Evolutionary conservation across 2,113 vertebrate species (phyloP), one percentile per base, ranked within the genome.

Genomic region (Chloebia gouldiae): DNA sequence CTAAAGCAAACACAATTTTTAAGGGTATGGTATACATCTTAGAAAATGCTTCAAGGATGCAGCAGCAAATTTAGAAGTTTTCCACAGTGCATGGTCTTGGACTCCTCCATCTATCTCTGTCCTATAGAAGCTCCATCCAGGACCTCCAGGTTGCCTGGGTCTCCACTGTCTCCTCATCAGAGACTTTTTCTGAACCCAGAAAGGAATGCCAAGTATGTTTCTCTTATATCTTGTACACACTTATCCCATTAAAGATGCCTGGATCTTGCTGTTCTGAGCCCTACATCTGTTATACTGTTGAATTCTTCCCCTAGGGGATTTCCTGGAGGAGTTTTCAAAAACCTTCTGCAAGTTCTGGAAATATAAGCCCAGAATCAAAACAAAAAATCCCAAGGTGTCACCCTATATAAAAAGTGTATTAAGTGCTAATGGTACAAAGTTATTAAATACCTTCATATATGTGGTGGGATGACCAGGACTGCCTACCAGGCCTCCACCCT

Each of bases 11-110:
- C 22, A 19, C 10, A 11, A 1, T 19, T 79, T 47, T 56, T 37
- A 33, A 10, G 27, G 33, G 3, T 7, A 17, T 13, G 5, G 5
- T 7, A 8, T 24, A 28, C 7, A 15, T 56, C 65, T 72, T 37
- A 70, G 64, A 57, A 70, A 65, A 33, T 5, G 6, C 13, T 71
- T 79, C 53, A 30, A 72, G 51, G 47, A 25, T 40, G 23, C 28
- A 35, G 7, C 5, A 57, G 6, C 15, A 21, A 78, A 42, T 47
- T 39, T n/a, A 45, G 59, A 56, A 16, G 28, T 22, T 88, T 90
- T 56, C 47, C 15, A 13, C 28, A 57, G 39, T 0, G 0, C 18
- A 15, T 1, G 37, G 17, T 16, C 2, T 0, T 24, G 8, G 15
- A 22, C 7, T 3, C 4, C 11, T 70, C 24, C 42, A 5, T 8